phyloP scores from a whole-genome alignment of 2,888 invertebrate genomes.

The Drepana falcataria region DNA sequence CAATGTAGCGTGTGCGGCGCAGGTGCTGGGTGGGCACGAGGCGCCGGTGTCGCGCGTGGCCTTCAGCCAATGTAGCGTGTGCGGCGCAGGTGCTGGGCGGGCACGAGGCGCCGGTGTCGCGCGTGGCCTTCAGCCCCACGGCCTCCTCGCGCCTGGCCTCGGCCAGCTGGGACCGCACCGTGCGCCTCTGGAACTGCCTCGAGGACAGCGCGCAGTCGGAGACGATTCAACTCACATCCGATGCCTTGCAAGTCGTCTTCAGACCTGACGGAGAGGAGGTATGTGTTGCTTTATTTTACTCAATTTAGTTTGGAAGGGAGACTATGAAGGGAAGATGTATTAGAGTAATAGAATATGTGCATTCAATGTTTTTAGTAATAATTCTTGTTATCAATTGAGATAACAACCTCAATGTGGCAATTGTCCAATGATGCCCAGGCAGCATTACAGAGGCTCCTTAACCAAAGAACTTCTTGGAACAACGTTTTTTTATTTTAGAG shows the following conservation, averaged over 20 bases:
- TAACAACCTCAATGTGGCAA: too few relatives aligned
- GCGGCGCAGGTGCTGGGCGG: conserved; percentile 84
- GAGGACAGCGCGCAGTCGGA: conserved; percentile 89
- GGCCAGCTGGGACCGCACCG: conserved; percentile 94
- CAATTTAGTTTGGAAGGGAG: too few relatives aligned
- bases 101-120: conserved; percentile 94
- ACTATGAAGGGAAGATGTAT: too few relatives aligned
- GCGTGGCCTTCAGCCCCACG: conserved; percentile 88
- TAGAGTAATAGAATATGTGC: too few relatives aligned
- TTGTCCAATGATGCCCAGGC: too few relatives aligned
- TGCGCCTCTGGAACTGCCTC: conserved; percentile 93
- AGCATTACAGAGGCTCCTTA: too few relatives aligned
- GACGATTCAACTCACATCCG: conserved; percentile 86
- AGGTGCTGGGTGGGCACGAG: conserved; percentile 93
- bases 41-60: conserved; percentile 90
- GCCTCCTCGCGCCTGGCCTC: conserved; percentile 87
- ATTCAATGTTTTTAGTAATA: too few relatives aligned
- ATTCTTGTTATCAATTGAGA: too few relatives aligned
- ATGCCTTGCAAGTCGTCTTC: conserved; percentile 90
- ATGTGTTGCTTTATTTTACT: conserved; percentile 3
- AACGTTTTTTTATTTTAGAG: too few relatives aligned
- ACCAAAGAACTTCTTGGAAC: too few relatives aligned
- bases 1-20: conserved; percentile 42
- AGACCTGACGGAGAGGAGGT: conserved; percentile 94
- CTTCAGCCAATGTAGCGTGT: too few relatives aligned